Conservation (phyloP, 2,888 invertebrate genomes). For the Pocota personata region DNA sequence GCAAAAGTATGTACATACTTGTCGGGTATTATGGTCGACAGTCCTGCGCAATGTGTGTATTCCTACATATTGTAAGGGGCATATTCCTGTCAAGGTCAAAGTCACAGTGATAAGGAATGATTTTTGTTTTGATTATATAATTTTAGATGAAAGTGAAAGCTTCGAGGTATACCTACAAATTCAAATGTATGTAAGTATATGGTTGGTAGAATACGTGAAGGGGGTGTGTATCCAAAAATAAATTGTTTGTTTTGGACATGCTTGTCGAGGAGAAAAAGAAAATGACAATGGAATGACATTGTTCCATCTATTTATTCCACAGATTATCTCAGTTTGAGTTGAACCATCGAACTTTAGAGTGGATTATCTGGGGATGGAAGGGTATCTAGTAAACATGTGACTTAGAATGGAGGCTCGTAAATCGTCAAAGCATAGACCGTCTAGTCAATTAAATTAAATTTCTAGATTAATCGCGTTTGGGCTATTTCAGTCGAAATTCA, state of each 20-base stretch:
- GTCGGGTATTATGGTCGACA: neutral
- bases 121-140: conserved; percentile 44
- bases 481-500: neutral
- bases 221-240: conserved; percentile 49
- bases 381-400: neutral
- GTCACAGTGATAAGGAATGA: conserved; percentile 25
- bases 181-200: neutral
- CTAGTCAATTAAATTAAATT: neutral
- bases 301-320: neutral
- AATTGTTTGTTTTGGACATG: conserved; percentile 21
- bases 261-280: neutral
- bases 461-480: neutral
- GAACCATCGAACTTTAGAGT: conserved; percentile 3
- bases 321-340: conserved; percentile 25
- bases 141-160: conserved; percentile 41
- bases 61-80: neutral
- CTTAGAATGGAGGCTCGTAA: no score
- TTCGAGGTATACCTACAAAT: neutral
- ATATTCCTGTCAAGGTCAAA: conserved; percentile 46
- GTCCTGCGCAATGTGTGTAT: neutral
- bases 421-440: neutral
- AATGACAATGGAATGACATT: conserved; percentile 40
- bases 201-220: neutral
- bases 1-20: neutral
- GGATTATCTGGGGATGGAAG: neutral